A percentile compares a stretch with the other conserved stretches of the same genome.
These are phyloP conservation scores for Cyprinus carpio DNA, from an alignment of 2,113 vertebrate species.

Conservation along the genomic window DNA sequence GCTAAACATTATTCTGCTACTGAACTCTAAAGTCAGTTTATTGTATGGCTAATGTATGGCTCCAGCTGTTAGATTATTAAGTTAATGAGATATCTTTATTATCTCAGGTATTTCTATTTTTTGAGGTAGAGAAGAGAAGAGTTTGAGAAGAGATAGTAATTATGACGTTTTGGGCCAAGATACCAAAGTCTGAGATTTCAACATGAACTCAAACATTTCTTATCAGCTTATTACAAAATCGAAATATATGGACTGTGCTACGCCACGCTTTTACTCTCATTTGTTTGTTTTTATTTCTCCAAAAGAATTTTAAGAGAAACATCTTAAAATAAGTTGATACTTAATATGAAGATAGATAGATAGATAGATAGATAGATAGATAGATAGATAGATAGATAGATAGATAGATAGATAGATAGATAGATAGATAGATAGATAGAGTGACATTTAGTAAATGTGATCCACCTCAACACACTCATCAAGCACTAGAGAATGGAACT, in stretches of 20 bases:
- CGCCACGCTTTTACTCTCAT: too few species aligned
- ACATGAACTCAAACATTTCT: too few species aligned
- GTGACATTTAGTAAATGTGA: not conserved
- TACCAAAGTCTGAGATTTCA: not conserved
- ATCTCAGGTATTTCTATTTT: not conserved
- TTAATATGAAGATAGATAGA: too few species aligned
- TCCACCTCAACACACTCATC: not conserved
- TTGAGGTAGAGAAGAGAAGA: not conserved
- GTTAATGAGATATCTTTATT: too few species aligned
- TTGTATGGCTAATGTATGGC: not conserved
- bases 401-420: not conserved
- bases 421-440: too few species aligned
- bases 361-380: too few species aligned
- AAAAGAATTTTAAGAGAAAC: too few species aligned
- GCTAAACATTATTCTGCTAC: constrained; percentile 10
- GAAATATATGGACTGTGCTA: too few species aligned
- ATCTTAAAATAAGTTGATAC: not conserved
- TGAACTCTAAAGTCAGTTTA: not conserved
- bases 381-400: too few species aligned
- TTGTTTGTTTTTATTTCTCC: too few species aligned
- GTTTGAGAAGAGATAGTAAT: too few species aligned
- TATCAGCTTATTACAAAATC: too few species aligned
- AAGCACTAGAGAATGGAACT: not conserved
- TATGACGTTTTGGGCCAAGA: not conserved
- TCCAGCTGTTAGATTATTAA: constrained; percentile 10